phyloP scores from a whole-genome alignment of 2,113 vertebrate species.

The Pavo muticus region DNA sequence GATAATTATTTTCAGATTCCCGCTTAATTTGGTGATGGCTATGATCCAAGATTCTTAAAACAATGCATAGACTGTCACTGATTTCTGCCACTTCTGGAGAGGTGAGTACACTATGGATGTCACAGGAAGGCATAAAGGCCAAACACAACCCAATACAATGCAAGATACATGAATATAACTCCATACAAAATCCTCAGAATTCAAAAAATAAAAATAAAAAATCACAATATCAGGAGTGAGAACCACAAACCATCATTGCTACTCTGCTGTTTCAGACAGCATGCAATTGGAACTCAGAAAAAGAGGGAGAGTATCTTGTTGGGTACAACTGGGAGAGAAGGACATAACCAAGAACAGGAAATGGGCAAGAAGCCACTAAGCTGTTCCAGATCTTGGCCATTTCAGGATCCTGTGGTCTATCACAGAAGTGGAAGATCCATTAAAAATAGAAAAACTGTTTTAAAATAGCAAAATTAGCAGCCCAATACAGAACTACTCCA shows the following conservation, averaged over 20 bases:
- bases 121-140: neutral
- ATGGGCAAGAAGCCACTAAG: neutral
- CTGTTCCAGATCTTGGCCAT: neutral
- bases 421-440: neutral
- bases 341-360: neutral
- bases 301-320: neutral
- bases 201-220: neutral
- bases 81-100: conserved; percentile 13
- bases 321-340: neutral
- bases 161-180: neutral
- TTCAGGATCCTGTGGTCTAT: neutral
- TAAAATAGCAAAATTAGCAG: neutral
- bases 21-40: conserved; percentile 8
- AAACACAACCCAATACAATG: neutral
- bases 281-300: neutral
- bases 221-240: neutral
- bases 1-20: conserved; percentile 52
- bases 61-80: neutral
- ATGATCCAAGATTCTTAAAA: conserved; percentile 21
- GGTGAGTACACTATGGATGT: neutral
- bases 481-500: neutral
- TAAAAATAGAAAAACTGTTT: neutral
- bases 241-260: neutral
- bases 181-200: neutral
- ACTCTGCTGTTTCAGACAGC: neutral